phyloP scores from a whole-genome alignment of 2,888 invertebrate species.

The Caenorhabditis sp. region DNA sequence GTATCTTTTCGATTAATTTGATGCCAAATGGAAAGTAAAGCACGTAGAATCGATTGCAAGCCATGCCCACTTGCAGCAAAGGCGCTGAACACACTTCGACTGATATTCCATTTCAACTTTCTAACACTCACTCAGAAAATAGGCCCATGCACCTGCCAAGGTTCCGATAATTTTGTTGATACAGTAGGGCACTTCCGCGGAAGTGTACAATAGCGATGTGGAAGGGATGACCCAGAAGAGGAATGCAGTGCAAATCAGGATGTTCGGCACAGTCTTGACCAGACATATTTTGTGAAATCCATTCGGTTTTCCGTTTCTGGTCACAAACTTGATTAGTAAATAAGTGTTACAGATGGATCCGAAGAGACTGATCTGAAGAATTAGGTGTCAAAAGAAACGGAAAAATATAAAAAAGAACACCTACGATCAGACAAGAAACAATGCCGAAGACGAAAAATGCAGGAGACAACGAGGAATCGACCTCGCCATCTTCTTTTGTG shows the following conservation, averaged over 20 bases:
- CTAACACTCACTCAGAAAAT: slow-evolving; percentile 19
- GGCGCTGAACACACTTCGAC: slow-evolving; percentile 38
- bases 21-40: slow-evolving; percentile 46
- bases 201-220: background rate
- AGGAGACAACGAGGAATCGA: slow-evolving; percentile 1
- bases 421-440: slow-evolving; percentile 17
- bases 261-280: slow-evolving; percentile 30
- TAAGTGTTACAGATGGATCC: slow-evolving; percentile 22
- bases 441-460: slow-evolving; percentile 18
- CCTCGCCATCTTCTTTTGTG: background rate
- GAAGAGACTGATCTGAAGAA: slow-evolving; percentile 22
- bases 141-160: slow-evolving; percentile 26
- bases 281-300: slow-evolving; percentile 41
- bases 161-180: slow-evolving; percentile 15
- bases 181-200: slow-evolving; percentile 13
- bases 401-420: no score
- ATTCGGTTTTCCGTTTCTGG: slow-evolving; percentile 6
- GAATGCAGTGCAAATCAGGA: slow-evolving; percentile 16
- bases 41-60: slow-evolving; percentile 38
- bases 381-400: no score
- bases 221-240: slow-evolving; percentile 34
- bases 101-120: background rate
- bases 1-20: slow-evolving; percentile 9
- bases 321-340: slow-evolving; percentile 16
- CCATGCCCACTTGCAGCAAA: slow-evolving; percentile 34